Evolutionary conservation across 2,797 vertebrate genomes (phyloP).

Genomic region (Eulemur albifrons): DNA sequence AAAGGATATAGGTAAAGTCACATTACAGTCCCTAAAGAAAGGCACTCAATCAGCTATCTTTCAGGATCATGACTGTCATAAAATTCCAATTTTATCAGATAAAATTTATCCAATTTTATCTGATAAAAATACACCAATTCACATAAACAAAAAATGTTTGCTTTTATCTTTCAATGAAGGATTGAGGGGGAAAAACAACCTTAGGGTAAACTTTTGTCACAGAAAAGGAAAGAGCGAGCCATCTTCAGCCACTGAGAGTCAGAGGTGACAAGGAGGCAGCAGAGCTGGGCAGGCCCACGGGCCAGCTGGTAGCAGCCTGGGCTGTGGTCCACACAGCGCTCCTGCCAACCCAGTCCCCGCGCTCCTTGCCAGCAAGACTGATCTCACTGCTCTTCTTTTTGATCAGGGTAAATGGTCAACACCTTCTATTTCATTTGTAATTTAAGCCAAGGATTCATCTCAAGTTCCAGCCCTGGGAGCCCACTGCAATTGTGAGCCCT

Average conservation of each 20-base stretch:
- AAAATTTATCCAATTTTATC: neutral
- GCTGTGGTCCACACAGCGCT: accelerated
- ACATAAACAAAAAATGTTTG: neutral
- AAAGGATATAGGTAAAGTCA: neutral
- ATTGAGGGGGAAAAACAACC: neutral
- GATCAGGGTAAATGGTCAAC: slow-evolving; percentile 67
- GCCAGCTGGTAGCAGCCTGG: neutral
- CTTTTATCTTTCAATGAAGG: slow-evolving; percentile 14
- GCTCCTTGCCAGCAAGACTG: slow-evolving; percentile 39
- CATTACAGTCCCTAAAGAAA: neutral
- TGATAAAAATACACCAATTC: neutral
- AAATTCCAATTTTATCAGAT: neutral
- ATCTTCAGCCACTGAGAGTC: neutral
- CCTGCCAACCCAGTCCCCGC: neutral
- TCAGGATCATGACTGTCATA: neutral
- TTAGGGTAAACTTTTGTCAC: neutral
- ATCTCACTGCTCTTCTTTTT: neutral
- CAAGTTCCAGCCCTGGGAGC: neutral
- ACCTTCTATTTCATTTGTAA: slow-evolving; percentile 52
- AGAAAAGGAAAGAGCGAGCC: neutral
- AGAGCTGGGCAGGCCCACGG: neutral
- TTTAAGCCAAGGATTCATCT: slow-evolving; percentile 69
- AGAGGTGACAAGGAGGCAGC: accelerated
- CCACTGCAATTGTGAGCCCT: neutral
- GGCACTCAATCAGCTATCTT: neutral